Evolutionary conservation across 2,888 invertebrate species (phyloP), one percentile per base, ranked within the genome.

Genomic region (Tenthredo livida): DNA sequence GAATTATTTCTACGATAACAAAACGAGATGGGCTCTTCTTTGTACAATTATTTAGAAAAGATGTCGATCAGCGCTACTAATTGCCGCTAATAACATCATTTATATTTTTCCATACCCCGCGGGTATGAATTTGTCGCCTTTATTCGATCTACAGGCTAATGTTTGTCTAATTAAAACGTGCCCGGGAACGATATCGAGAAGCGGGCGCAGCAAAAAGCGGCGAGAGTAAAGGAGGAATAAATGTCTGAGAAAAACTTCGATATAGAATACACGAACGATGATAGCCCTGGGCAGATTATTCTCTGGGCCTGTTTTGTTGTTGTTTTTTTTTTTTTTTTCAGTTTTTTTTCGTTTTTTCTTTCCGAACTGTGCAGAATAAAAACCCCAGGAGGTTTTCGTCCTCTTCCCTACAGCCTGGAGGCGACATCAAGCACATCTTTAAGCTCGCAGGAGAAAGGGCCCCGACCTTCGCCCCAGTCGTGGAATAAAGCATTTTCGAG

Each of bases 151-250:
- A n/a, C 75, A 50, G 25, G 50, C 47, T 37, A 47, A 50, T 75
- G 50, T 75, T 75, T 50, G 75, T 75, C 75, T 75, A 50, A 78
- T 78, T 54, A 58, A 78, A 78, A 78, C 37, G 37, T 17, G 37
- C 33, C 43, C 47, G 33, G 29, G 83, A 84, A 86, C 82, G 84
- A 37, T 54, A 61, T 40, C 43, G 37, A 67, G 65, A 37, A 83
- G 84, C 33, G n/a, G n/a, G n/a, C n/a, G n/a, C n/a, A n/a, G 84
- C 43, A 88, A 86, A 86, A 88, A 87, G 87, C 87, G 87, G 87
- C 84, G 86, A 47, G 80, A 84, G 86, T 54, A 77, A 84, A 77
- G 58, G 40, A 40, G 21, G 37, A 80, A 21, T 37, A 21, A 80
- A 61, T 21, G 80, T 37, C 40, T 58, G 37, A 40, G 61, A 40